Conservation (phyloP, 1,140 invertebrate species). For the Drosophila saltans region DNA sequence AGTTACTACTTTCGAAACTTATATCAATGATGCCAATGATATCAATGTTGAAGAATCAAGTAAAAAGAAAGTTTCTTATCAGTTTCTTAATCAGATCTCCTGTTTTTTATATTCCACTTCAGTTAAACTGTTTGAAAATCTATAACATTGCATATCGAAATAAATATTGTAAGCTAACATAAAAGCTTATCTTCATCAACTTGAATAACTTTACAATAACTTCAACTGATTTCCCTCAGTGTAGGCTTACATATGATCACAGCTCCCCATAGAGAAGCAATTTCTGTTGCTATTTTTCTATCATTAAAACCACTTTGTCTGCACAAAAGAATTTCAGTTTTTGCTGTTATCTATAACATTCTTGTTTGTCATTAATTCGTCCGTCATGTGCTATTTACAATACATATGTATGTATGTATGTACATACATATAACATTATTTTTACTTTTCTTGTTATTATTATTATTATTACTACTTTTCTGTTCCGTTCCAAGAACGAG, state of each 20-base stretch:
- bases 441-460: constrained; percentile 52
- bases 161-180: no score
- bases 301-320: constrained; percentile 66
- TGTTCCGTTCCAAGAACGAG: constrained; percentile 69
- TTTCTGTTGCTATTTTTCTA: constrained; percentile 43
- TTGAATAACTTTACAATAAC: not conserved
- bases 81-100: no score
- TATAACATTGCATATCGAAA: no score
- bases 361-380: constrained; percentile 65
- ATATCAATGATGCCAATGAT: no score
- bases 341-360: constrained; percentile 46
- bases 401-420: not conserved
- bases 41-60: no score
- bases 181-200: not conserved
- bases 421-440: constrained; percentile 28
- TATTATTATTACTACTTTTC: constrained; percentile 36
- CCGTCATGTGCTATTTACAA: constrained; percentile 72
- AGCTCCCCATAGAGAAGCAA: constrained; percentile 54
- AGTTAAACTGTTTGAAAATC: no score
- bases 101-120: no score
- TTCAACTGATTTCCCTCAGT: not conserved
- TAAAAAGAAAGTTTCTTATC: no score
- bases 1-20: no score
- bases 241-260: constrained; percentile 28
- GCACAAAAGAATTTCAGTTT: constrained; percentile 26